Evolutionary conservation across 2,797 vertebrate species (phyloP), one percentile per base, ranked within the genome.

Genomic region (Danio kyathit): DNA sequence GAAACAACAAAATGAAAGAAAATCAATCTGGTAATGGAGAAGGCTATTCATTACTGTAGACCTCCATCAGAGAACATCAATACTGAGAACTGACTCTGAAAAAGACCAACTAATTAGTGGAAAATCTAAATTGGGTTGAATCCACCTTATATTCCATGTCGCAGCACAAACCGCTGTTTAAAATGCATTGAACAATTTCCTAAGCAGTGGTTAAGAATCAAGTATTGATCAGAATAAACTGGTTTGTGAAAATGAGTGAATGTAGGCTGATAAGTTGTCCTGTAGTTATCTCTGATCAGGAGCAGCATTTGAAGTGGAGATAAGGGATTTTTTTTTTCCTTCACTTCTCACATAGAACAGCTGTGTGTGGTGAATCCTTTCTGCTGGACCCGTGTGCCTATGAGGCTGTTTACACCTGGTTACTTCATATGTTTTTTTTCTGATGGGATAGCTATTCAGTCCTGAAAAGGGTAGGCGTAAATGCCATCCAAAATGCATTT

Each of bases 1-100:
- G 49, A 65, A 49, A 60, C 57, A 60, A 56, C 78, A 57, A 74
- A 81, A 19, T 57, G 54, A 67, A 48, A 69, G 72, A 41, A 70
- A 69, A 82, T 79, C 71, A 82, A 72, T 82, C 10, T 9, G 29
- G 41, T 48, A 56, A 75, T 75, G 57, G 61, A 66, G 2, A 3
- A 1, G 44, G 16, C 59, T 19, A 12, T 75, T 43, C n/a, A 64
- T 40, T 60, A 74, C 13, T 3, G 0, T 52, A 6, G 48, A 29
- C 8, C 70, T 52, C 21, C 46, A 51, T 8, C 67, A 44, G 66
- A 48, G 38, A 44, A 75, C 44, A 65, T 51, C 60, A 60, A 78
- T 79, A 19, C 57, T 54, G 65, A 48, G 38, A 44, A 14, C 8
- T 1, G 0, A 44, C 40, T 71, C 29, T 12, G 54, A 67, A 75